phyloP scores from a whole-genome alignment of 2,888 invertebrate species.

The Pteria penguin region DNA sequence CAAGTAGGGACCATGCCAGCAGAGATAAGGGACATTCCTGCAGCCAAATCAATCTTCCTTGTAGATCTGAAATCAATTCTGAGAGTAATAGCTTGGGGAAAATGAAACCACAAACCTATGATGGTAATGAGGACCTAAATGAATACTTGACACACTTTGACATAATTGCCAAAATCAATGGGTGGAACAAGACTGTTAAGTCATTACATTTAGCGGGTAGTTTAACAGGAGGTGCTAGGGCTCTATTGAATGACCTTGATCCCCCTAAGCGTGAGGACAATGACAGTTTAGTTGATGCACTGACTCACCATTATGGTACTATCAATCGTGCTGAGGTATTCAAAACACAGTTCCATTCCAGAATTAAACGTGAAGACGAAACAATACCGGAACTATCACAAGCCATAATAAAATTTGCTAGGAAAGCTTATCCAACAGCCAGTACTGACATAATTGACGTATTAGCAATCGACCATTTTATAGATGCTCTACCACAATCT shows the following conservation, averaged over 20 bases:
- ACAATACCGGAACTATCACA: slow-evolving; percentile 17
- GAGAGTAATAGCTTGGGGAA: neutral
- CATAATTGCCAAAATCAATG: neutral
- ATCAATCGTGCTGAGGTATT: slow-evolving; percentile 11
- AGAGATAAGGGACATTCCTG: neutral
- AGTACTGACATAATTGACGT: neutral
- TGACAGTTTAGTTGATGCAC: neutral
- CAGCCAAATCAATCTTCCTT: neutral
- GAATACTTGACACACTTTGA: neutral
- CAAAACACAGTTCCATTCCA: neutral
- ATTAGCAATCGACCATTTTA: neutral
- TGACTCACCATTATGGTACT: neutral
- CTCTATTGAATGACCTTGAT: slow-evolving; percentile 1
- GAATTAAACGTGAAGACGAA: slow-evolving; percentile 6
- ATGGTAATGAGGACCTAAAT: neutral
- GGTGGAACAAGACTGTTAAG: neutral
- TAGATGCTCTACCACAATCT: neutral
- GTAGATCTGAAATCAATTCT: neutral
- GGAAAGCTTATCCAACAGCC: neutral
- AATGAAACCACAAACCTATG: neutral
- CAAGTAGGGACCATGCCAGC: neutral
- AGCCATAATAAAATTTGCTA: neutral
- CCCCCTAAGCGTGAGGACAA: neutral
- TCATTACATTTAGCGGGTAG: slow-evolving; percentile 3
- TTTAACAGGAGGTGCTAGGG: neutral